These are phyloP conservation scores for Nettapus auritus DNA, from an alignment of 2,113 vertebrate species.

Conservation along the genomic window DNA sequence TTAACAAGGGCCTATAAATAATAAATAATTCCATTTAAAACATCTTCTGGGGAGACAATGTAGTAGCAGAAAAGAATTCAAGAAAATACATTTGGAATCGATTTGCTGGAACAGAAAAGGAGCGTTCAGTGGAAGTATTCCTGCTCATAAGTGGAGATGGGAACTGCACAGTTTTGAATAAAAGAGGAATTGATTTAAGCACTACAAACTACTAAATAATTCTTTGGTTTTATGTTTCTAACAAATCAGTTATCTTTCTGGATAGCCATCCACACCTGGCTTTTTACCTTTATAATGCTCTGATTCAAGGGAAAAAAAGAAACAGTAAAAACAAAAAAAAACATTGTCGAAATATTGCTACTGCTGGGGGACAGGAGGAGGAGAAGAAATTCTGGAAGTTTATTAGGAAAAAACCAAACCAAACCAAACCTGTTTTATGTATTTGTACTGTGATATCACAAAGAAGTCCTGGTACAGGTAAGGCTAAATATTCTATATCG, in stretches of 20 bases:
- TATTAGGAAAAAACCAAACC: neutral
- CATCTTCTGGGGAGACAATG: conserved; percentile 14
- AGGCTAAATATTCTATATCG: neutral
- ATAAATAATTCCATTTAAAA: conserved; percentile 27
- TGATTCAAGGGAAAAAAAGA: neutral
- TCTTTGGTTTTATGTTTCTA: neutral
- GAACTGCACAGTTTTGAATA: neutral
- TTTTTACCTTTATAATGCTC: neutral
- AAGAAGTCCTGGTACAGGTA: neutral
- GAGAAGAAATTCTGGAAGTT: neutral
- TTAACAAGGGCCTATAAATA: conserved; percentile 31
- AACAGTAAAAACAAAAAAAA: neutral
- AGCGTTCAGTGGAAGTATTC: neutral
- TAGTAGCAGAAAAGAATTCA: neutral
- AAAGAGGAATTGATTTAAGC: neutral
- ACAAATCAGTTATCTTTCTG: neutral
- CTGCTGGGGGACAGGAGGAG: neutral
- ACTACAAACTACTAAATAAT: neutral
- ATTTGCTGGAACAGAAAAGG: neutral
- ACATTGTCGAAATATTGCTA: neutral
- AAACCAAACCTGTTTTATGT: neutral
- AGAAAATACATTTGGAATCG: conserved; percentile 8
- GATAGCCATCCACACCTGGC: neutral
- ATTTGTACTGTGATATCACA: neutral
- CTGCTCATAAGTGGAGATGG: neutral